phyloP scores from a whole-genome alignment of 2,888 invertebrate species.

The Saturnia pavonia region DNA sequence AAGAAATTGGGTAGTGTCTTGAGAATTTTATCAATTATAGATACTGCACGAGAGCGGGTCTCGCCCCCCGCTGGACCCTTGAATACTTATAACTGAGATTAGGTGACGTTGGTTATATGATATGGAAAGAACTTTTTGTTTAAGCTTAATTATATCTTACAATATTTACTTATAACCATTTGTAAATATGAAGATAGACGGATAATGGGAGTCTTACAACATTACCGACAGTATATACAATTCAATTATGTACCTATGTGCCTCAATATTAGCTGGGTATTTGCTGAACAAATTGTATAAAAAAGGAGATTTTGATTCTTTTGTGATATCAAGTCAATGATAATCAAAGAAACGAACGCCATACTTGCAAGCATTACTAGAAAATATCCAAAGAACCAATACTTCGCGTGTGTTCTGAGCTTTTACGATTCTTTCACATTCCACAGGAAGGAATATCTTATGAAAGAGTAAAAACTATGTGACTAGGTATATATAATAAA shows the following conservation, averaged over 20 bases:
- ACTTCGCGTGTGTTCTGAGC: slow-evolving; percentile 40
- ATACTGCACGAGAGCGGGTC: slow-evolving; percentile 35
- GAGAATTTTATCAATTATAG: slow-evolving; percentile 75
- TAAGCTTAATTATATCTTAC: slow-evolving; percentile 34
- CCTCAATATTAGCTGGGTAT: not conserved
- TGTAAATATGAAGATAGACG: not conserved
- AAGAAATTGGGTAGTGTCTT: slow-evolving; percentile 62
- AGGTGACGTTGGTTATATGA: slow-evolving; percentile 22
- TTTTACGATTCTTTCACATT: slow-evolving; percentile 42
- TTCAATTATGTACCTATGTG: not conserved
- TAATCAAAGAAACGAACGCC: slow-evolving; percentile 22
- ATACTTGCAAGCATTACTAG: slow-evolving; percentile 22
- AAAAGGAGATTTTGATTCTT: not conserved
- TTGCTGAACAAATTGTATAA: not conserved
- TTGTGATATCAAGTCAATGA: not conserved
- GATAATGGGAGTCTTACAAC: not conserved
- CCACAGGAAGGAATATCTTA: slow-evolving; percentile 23
- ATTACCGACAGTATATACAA: not conserved
- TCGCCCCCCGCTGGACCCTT: slow-evolving; percentile 49
- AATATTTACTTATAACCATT: slow-evolving; percentile 30
- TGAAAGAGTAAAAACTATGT: slow-evolving; percentile 2
- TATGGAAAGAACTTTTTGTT: slow-evolving; percentile 44
- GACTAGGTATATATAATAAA: slow-evolving; percentile 4
- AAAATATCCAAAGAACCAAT: slow-evolving; percentile 29
- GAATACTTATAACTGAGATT: slow-evolving; percentile 15